Percentiles rank a stretch among this genome's conserved stretches.
Conservation (phyloP, 2,113 vertebrate genomes). For the Ceratotherium simum region DNA sequence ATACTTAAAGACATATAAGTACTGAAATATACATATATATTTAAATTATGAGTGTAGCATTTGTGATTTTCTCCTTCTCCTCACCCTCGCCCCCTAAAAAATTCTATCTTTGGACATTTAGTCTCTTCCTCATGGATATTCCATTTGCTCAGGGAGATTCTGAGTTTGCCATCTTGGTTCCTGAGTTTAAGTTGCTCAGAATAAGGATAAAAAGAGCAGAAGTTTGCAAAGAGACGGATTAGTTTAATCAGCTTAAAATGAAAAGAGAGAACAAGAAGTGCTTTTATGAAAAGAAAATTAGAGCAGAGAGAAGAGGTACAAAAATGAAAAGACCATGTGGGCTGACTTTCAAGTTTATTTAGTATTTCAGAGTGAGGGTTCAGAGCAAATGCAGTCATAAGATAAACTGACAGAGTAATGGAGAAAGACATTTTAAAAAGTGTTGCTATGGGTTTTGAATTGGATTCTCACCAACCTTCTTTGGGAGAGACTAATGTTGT, state of each 20-base stretch:
- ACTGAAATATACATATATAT: neutral
- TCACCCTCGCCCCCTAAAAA: neutral
- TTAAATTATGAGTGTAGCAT: neutral
- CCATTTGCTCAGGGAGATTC: neutral
- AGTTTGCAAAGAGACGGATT: neutral
- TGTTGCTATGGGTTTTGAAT: neutral
- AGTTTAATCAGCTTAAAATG: neutral
- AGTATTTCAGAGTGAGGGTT: neutral
- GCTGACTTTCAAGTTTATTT: neutral
- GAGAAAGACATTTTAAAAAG: neutral
- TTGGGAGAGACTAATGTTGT: neutral
- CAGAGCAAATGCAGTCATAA: neutral
- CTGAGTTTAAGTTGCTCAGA: neutral
- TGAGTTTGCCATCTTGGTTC: neutral
- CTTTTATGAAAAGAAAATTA: neutral
- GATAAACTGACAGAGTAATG: neutral
- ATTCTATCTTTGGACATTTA: conserved; percentile 2
- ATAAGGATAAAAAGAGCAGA: neutral
- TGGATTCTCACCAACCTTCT: neutral
- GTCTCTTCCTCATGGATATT: neutral
- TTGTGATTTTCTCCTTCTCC: neutral
- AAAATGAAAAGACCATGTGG: neutral
- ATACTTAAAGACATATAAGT: neutral
- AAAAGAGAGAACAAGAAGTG: neutral
- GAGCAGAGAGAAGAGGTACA: neutral